phyloP scores from a whole-genome alignment of 2,113 vertebrate genomes.

The Zosterops borbonicus region DNA sequence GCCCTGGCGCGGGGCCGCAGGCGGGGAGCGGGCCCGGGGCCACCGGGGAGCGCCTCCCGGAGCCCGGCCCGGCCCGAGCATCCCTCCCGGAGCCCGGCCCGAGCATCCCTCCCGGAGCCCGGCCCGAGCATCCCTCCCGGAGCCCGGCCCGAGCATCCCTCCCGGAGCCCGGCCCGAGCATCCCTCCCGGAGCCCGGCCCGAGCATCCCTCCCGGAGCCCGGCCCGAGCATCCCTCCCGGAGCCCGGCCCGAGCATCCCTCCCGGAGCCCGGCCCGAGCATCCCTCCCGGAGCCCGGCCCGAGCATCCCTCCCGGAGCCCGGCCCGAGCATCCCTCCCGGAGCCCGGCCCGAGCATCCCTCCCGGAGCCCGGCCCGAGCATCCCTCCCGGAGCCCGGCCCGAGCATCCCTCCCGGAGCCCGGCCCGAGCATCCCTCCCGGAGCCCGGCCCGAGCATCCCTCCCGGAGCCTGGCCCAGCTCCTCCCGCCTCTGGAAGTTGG shows the following conservation, averaged over 20 bases:
- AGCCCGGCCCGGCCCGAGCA: conserved; percentile 2
- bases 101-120: too few relatives aligned
- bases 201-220: neutral
- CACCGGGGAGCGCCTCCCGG: neutral
- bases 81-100: neutral
- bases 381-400: neutral
- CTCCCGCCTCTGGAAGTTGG: conserved; percentile 67
- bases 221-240: neutral
- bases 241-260: too few relatives aligned
- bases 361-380: neutral
- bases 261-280: neutral
- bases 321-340: too few relatives aligned
- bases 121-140: too few relatives aligned
- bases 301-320: conserved; percentile 9
- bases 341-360: too few relatives aligned
- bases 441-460: conserved; percentile 34
- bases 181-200: too few relatives aligned
- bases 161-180: neutral
- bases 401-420: too few relatives aligned
- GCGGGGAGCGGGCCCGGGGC: neutral
- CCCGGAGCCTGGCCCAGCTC: neutral
- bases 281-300: too few relatives aligned
- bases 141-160: conserved; percentile 34
- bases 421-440: too few relatives aligned
- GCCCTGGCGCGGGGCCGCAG: neutral